Conservation (phyloP, 2,888 invertebrate genomes). For the Clitarchus hookeri region DNA sequence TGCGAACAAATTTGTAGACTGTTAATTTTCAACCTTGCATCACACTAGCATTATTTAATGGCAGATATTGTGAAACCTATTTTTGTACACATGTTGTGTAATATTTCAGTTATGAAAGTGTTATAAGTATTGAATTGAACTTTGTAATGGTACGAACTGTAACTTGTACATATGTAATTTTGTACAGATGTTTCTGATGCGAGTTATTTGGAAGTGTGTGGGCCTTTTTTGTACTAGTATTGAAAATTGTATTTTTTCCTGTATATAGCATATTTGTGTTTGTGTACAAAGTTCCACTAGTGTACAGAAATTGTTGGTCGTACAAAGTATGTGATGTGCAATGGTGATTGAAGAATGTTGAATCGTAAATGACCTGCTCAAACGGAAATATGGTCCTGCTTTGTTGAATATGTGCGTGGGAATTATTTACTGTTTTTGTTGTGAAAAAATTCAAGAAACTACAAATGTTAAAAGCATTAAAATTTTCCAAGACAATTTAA, state of each 20-base stretch:
- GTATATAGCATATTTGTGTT: background rate
- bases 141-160: background rate
- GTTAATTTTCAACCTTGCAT: background rate
- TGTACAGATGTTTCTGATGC: background rate
- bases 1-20: background rate
- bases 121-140: background rate
- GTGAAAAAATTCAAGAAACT: background rate
- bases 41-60: background rate
- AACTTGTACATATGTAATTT: constrained; percentile 1
- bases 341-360: background rate
- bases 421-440: background rate
- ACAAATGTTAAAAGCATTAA: background rate
- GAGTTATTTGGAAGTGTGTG: background rate
- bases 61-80: background rate
- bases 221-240: constrained; percentile 1
- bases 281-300: background rate
- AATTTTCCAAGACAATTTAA: background rate
- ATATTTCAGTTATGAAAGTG: background rate
- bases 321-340: constrained; percentile 7
- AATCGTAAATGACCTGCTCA: background rate
- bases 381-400: background rate
- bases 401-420: background rate
- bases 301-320: background rate
- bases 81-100: constrained; percentile 2
- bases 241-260: background rate